Evolutionary conservation across 2,888 invertebrate genomes (phyloP).

Genomic region (Tinea pellionella): DNA sequence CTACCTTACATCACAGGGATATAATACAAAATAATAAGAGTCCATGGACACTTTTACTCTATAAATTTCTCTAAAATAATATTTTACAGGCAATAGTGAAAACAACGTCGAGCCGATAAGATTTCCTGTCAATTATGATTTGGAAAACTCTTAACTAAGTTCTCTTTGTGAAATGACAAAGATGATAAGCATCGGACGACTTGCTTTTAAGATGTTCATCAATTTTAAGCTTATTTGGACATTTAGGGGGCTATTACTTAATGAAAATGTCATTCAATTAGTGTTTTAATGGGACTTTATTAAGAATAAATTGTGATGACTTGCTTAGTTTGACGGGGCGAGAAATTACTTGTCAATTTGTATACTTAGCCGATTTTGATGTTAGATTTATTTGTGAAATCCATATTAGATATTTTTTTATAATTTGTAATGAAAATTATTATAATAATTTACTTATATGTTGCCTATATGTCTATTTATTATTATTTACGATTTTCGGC

Average conservation of each 20-base stretch:
- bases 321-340: background rate
- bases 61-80: no score
- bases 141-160: no score
- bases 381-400: no score
- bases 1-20: no score
- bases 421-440: no score
- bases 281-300: background rate
- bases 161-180: no score
- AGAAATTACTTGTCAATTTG: background rate
- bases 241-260: conserved; percentile 21
- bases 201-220: conserved; percentile 46
- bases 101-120: background rate
- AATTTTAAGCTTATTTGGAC: conserved; percentile 34
- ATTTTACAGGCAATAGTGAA: no score
- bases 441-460: no score
- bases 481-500: background rate
- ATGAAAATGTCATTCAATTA: background rate
- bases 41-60: no score
- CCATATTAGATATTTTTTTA: no score
- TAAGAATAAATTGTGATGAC: background rate
- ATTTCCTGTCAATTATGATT: background rate
- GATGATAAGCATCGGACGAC: conserved; percentile 17
- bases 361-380: background rate
- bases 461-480: no score
- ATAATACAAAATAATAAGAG: no score